Percentiles rank a stretch among this genome's conserved stretches.
Evolutionary conservation across 2,113 vertebrate genomes (phyloP).

Genomic region (Prochilodus magdalenae): DNA sequence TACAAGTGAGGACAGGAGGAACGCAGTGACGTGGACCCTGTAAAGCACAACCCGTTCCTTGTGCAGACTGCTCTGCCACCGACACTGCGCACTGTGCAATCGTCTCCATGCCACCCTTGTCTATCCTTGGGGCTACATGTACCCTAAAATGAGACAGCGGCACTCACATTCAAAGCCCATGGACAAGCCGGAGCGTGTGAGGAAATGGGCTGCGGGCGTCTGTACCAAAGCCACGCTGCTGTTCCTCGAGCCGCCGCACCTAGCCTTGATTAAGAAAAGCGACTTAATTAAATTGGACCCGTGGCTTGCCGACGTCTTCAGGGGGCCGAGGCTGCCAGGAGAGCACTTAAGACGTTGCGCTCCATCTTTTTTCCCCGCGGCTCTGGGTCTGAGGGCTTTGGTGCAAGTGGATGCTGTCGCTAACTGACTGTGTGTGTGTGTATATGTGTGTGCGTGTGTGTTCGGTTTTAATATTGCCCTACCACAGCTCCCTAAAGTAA

Average conservation of each 20-base stretch:
- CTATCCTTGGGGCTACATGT: background rate
- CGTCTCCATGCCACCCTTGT: background rate
- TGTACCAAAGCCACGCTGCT: slow-evolving; percentile 28
- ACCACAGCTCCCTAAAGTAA: slow-evolving; percentile 76
- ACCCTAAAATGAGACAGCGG: background rate
- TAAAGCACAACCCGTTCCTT: background rate
- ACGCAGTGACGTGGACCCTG: too few species aligned
- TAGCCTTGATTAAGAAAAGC: slow-evolving; percentile 52
- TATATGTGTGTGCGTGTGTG: slow-evolving; percentile 51
- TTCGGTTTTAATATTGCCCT: slow-evolving; percentile 77
- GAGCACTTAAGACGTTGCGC: slow-evolving; percentile 73
- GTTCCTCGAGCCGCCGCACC: slow-evolving; percentile 24
- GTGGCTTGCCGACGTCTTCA: slow-evolving; percentile 63
- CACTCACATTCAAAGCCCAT: background rate
- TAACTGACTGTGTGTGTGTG: slow-evolving; percentile 11
- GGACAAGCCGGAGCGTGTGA: background rate
- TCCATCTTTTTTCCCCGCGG: slow-evolving; percentile 63
- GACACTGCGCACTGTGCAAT: background rate
- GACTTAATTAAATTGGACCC: slow-evolving; percentile 76
- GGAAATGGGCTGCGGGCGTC: background rate
- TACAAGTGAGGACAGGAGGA: too few species aligned
- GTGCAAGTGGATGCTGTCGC: slow-evolving; percentile 58
- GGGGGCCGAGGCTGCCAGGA: slow-evolving; percentile 75
- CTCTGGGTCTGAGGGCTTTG: slow-evolving; percentile 59
- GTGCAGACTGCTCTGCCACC: too few species aligned